Conservation (phyloP, 2,797 vertebrate genomes). For the Rhadinocentrus ornatus region DNA sequence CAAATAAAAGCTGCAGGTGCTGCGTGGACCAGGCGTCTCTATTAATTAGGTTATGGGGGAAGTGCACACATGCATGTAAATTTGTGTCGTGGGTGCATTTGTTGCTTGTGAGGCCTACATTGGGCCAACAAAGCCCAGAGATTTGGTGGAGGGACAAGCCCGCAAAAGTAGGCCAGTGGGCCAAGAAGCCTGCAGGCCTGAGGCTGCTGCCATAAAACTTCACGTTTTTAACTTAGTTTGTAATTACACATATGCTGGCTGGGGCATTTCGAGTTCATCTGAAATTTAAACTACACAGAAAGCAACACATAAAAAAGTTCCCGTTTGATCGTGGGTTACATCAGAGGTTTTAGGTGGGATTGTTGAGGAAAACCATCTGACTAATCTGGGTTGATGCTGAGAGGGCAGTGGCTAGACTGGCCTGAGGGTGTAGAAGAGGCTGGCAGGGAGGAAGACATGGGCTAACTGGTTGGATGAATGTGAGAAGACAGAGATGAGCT, state of each 20-base stretch:
- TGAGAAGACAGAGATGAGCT: background rate
- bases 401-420: conserved; percentile 65
- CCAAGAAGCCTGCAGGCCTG: conserved; percentile 31
- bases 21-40: conserved; percentile 23
- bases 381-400: conserved; percentile 60
- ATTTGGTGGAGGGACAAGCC: conserved; percentile 21
- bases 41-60: conserved; percentile 59
- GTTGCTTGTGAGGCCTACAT: conserved; percentile 9
- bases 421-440: conserved; percentile 44
- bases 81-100: conserved; percentile 11
- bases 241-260: conserved; percentile 19
- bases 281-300: background rate
- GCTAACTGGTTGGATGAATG: background rate
- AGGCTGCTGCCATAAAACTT: conserved; percentile 28
- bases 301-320: background rate
- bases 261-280: conserved; percentile 6
- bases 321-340: background rate
- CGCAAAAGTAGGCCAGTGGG: conserved; percentile 69
- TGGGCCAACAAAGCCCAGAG: conserved; percentile 13
- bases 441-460: conserved; percentile 1
- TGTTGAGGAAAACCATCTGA: conserved; percentile 45
- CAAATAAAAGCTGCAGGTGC: conserved; percentile 34
- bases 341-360: conserved; percentile 38
- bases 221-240: conserved; percentile 33
- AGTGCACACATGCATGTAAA: conserved; percentile 36